Percentiles rank a stretch among this genome's conserved stretches.
phyloP scores from a whole-genome alignment of 1,140 invertebrate genomes.

The Elysia chlorotica region DNA sequence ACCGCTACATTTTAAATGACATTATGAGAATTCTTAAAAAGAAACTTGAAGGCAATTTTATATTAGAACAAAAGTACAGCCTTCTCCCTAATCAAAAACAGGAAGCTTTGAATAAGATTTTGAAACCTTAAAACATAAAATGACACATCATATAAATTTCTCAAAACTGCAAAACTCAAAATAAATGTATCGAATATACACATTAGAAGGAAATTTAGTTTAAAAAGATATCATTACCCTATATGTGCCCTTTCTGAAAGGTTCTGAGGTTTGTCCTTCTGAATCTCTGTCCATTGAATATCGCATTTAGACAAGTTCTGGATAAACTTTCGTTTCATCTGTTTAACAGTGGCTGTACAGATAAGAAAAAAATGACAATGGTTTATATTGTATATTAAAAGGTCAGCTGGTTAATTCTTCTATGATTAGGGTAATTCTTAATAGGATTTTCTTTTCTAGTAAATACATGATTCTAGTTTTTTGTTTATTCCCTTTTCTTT shows the following conservation, averaged over 20 bases:
- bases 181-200: no score
- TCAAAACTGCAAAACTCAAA: no score
- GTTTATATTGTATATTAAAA: neutral
- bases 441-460: no score
- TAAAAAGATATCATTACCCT: slow-evolving; percentile 15
- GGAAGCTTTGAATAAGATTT: neutral
- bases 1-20: no score
- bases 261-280: slow-evolving; percentile 27
- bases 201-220: no score
- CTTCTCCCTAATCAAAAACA: no score
- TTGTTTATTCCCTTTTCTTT: no score
- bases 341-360: slow-evolving; percentile 73
- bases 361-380: neutral
- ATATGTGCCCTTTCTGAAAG: slow-evolving; percentile 13
- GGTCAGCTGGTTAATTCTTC: neutral
- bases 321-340: slow-evolving; percentile 70
- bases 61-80: no score
- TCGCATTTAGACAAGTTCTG: slow-evolving; percentile 32
- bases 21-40: no score
- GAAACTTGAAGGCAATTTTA: no score
- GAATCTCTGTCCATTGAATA: slow-evolving; percentile 37
- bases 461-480: no score
- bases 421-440: neutral
- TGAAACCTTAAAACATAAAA: neutral
- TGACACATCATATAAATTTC: slow-evolving; percentile 17